These are phyloP conservation scores for Tubulanus polymorphus DNA, from an alignment of 2,888 invertebrate species.

Conservation along the genomic window DNA sequence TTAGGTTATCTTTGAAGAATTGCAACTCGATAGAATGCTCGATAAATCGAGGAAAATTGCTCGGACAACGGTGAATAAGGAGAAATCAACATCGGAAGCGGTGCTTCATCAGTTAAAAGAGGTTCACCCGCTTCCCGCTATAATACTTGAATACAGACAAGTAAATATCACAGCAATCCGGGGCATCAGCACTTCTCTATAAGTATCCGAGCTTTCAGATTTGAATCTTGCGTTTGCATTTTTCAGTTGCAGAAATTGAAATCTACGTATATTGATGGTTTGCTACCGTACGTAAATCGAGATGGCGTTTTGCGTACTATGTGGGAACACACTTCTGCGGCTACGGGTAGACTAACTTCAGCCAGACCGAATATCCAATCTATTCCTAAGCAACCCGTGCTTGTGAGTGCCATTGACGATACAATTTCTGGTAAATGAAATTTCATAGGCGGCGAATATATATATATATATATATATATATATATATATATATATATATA, in stretches of 20 bases:
- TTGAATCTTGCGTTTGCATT: not conserved
- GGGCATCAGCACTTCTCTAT: not conserved
- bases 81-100: conserved; percentile 44
- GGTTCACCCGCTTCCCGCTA: conserved; percentile 37
- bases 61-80: conserved; percentile 32
- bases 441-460: not conserved
- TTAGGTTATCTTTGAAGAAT: conserved; percentile 44
- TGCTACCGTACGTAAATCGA: conserved; percentile 33
- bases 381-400: conserved; percentile 39
- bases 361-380: conserved; percentile 47
- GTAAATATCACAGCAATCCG: too few species aligned
- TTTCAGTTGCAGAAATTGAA: conserved; percentile 43
- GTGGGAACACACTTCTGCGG: conserved; percentile 48
- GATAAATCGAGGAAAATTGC: conserved; percentile 27
- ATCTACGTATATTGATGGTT: conserved; percentile 47
- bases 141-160: conserved; percentile 47
- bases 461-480: conserved; percentile 2
- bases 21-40: conserved; percentile 37
- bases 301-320: conserved; percentile 30
- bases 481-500: conserved; percentile 4
- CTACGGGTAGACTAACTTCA: conserved; percentile 44
- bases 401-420: conserved; percentile 25
- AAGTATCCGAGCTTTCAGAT: not conserved
- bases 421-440: not conserved
- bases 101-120: conserved; percentile 33